Conservation (phyloP, 2,797 vertebrate genomes). For the Eospalax fontanierii region DNA sequence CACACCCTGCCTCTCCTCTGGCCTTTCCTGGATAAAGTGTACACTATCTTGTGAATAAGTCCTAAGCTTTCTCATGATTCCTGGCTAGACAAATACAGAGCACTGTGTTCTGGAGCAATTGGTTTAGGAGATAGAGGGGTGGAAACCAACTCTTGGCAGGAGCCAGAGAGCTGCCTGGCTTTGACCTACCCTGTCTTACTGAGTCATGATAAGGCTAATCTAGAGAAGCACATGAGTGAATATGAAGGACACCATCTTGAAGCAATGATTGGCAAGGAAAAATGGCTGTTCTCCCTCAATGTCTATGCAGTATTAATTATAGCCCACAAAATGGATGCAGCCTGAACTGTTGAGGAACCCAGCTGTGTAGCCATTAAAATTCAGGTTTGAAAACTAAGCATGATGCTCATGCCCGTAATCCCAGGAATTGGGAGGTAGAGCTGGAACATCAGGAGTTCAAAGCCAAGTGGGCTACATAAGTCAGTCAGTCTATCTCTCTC, state of each 20-base stretch:
- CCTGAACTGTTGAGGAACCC: background rate
- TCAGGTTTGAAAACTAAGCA: background rate
- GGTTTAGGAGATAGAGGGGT: background rate
- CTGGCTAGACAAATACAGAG: background rate
- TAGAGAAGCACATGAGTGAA: conserved; percentile 23
- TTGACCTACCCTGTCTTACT: background rate
- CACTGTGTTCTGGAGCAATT: background rate
- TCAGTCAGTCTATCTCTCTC: too few species aligned
- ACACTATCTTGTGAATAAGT: background rate
- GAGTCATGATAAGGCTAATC: conserved; percentile 24
- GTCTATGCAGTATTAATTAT: background rate
- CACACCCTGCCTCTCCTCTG: too few species aligned
- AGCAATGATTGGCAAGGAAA: background rate
- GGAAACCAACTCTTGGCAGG: background rate
- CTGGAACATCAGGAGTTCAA: too few species aligned
- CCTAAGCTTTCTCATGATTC: conserved; percentile 3
- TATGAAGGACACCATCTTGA: background rate
- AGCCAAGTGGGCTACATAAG: too few species aligned
- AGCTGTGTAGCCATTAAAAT: conserved; percentile 48
- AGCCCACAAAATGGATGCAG: background rate
- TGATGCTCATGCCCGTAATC: too few species aligned
- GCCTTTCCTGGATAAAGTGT: background rate
- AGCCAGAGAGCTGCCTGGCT: background rate
- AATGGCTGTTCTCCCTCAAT: background rate
- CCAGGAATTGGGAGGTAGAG: too few species aligned